Conservation (phyloP, 30 jellyfish, hydroid and myxozoan species). For the Haliclystus octoradiatus region DNA sequence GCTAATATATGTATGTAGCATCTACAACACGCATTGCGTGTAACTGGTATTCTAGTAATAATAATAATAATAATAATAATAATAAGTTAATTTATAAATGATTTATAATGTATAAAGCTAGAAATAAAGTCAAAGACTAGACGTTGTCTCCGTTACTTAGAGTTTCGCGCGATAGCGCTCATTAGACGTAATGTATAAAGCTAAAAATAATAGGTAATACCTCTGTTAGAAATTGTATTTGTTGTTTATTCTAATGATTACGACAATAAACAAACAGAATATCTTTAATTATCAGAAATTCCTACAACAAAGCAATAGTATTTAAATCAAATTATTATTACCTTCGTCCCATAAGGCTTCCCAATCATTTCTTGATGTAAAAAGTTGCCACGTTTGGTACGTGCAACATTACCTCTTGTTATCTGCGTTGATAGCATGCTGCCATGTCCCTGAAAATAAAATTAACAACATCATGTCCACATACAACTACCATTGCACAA, state of each 20-base stretch:
- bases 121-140: too few relatives aligned
- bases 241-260: too few relatives aligned
- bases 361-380: constrained; percentile 79
- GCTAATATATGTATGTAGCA: too few relatives aligned
- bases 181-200: neutral
- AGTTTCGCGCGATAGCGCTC: too few relatives aligned
- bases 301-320: neutral
- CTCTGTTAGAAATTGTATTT: too few relatives aligned
- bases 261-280: too few relatives aligned
- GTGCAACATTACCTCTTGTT: constrained; percentile 35
- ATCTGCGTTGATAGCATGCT: constrained; percentile 33
- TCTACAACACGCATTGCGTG: too few relatives aligned
- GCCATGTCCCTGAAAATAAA: constrained; percentile 35
- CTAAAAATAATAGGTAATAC: neutral
- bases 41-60: too few relatives aligned
- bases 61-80: too few relatives aligned
- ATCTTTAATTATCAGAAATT: neutral
- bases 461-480: neutral
- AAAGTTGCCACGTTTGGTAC: constrained; percentile 83
- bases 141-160: too few relatives aligned
- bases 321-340: neutral
- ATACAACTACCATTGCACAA: too few relatives aligned
- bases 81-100: too few relatives aligned
- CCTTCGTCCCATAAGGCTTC: constrained; percentile 78
- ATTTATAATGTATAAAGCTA: neutral